Base-by-base conservation (phyloP, 2,888 invertebrate genomes). In the Euphydryas editha region DNA sequence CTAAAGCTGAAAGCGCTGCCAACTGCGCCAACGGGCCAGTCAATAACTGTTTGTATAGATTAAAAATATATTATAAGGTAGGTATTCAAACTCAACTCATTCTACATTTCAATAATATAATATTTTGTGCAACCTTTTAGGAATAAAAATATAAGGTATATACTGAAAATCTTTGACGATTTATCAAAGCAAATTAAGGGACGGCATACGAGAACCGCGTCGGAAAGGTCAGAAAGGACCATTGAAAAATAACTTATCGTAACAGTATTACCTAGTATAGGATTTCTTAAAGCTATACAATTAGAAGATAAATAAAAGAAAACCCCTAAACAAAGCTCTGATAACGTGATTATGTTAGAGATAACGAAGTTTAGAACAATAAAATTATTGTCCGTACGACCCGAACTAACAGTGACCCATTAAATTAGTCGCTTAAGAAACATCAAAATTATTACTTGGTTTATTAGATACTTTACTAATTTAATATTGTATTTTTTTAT, bases 311-410 rank as follows among this genome's bases (percentile, higher is more conserved):
- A 61, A 39, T 51, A 67, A 65, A 65, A 62, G 59, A 56, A 64
- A 62, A 61, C 39, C 47, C 44, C 21, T 11, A 58, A 60, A 36
- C 59, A 62, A 56, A 51, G 44, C 18, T 54, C 17, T 49, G 64
- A 64, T 54, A 54, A 62, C 44, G 59, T 58, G 71, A 72, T 68
- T 59, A 65, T 59, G 62, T 71, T 71, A 62, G 58, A 47, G 56
- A 56, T 71, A 67, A 67, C 67, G 54, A 65, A 71, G 69, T 69
- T 71, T 58, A 46, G 30, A 57, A 65, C 67, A 71, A 71, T 67
- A 69, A 64, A 71, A 69, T 71, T 66, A 67, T 59, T 20, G 62
- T 56, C 65, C 69, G 21, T 42, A 18, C n/a, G 51, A 3, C 58
- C 62, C 63, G 51, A 64, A 30, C 51, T 54, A 64, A 8, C 49